Base-by-base conservation (phyloP, 2,113 vertebrate genomes). In the Embiotoca jacksoni region DNA sequence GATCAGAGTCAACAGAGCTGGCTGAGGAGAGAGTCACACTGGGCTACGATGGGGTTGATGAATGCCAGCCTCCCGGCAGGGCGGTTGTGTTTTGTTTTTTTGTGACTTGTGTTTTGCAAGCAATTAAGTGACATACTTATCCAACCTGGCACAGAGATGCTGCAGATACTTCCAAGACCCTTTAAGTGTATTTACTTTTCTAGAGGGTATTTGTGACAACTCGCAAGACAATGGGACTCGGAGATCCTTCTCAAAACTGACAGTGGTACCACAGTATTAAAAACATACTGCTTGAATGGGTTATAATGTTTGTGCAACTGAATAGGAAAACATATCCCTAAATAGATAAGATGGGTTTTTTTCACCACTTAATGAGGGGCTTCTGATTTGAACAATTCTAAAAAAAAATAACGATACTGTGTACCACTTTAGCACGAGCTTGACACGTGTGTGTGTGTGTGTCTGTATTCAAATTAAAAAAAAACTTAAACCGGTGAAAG, bases 1-100 rank as follows among this genome's bases (percentile, higher is more conserved):
- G 47, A 54, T 71, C 32, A 59, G 49, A 60, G 64, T 67, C 37
- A 68, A 30, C 62, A 35, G 16, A 71, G 33, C 52, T 63, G 68
- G 35, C 52, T 66, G 13, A 62, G 14, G 64, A 49, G 35, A 56
- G 44, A 47, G 36, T 50, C 3, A 1, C 3, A 23, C 36, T 4
- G 31, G 15, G 11, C 15, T 30, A 16, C 30, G 46, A 6, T 23
- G 4, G 23, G 57, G 56, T 8, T 8, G 6, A 15, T 65, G 3
- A 64, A 57, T 75, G 44, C 31, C 65, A 32, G 41, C 4, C 4
- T 74, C n/a, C 1, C 0, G 0, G 6, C 16, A 30, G n/a, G 31
- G 37, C 59, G 23, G 23, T 23, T 23, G 23, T 23, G 23, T 23
- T 23, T 23, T 61, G 7, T 71, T 46, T 56, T n/a, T 66, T 47